These are phyloP conservation scores for Moxostoma hubbsi DNA, from an alignment of 2,797 vertebrate species.

Conservation along the genomic window DNA sequence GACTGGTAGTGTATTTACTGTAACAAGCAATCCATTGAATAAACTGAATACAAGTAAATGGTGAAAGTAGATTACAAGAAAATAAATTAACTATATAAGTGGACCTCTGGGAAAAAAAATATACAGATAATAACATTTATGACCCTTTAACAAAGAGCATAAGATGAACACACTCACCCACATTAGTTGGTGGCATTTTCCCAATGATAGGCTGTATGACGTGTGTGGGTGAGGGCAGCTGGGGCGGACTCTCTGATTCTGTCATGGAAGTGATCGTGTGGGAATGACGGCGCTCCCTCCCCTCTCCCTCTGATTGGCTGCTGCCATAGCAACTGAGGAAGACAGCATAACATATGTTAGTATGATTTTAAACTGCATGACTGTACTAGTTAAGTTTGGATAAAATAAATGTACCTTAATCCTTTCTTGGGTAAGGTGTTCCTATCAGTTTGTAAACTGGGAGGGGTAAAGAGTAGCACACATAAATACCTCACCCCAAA, in stretches of 20 bases:
- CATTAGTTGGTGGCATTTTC: slow-evolving; percentile 87
- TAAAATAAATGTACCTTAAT: slow-evolving; percentile 82
- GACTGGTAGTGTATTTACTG: too few species aligned
- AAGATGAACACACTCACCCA: slow-evolving; percentile 83
- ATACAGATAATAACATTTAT: not conserved
- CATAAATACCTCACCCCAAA: slow-evolving; percentile 42
- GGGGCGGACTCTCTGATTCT: slow-evolving; percentile 84
- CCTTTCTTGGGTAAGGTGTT: slow-evolving; percentile 96
- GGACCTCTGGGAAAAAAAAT: not conserved
- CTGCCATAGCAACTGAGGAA: slow-evolving; percentile 82
- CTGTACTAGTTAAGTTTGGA: slow-evolving; percentile 5
- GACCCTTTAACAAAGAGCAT: not conserved
- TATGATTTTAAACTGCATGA: not conserved
- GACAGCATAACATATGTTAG: slow-evolving; percentile 10
- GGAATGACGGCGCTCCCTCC: slow-evolving; percentile 91
- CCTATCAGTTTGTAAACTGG: slow-evolving; percentile 87
- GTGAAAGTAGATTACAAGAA: too few species aligned
- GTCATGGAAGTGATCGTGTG: slow-evolving; percentile 85
- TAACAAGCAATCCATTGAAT: too few species aligned
- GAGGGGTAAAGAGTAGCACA: slow-evolving; percentile 45
- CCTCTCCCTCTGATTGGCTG: slow-evolving; percentile 80
- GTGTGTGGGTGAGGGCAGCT: slow-evolving; percentile 88
- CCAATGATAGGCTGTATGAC: slow-evolving; percentile 78
- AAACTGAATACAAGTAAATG: too few species aligned
- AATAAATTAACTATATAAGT: too few species aligned